Percentiles rank a stretch among this genome's conserved stretches.
Evolutionary conservation across 2,888 invertebrate species (phyloP).

Genomic region (Netelia fuscicornis): DNA sequence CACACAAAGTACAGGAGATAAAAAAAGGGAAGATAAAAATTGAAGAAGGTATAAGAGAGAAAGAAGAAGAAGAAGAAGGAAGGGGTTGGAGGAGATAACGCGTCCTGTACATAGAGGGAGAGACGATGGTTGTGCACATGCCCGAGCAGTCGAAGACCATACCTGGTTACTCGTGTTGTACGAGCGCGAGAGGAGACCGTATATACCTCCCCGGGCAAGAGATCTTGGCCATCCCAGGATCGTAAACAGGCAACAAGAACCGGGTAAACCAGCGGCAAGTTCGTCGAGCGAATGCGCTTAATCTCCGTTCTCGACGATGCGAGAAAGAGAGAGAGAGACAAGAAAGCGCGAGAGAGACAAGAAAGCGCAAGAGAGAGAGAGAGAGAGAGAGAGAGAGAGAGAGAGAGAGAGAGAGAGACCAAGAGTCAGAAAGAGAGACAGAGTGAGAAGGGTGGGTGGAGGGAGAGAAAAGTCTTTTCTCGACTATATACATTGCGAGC

Average conservation of each 20-base stretch:
- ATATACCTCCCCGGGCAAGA: constrained; percentile 63
- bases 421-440: not conserved
- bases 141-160: constrained; percentile 73
- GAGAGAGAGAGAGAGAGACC: too few relatives aligned
- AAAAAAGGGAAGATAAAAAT: constrained; percentile 12
- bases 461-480: constrained; percentile 39
- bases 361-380: too few relatives aligned
- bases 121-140: constrained; percentile 40
- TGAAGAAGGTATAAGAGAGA: not conserved
- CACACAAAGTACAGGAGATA: not conserved
- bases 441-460: constrained; percentile 31
- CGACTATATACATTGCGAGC: constrained; percentile 30
- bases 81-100: not conserved
- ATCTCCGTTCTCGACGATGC: not conserved
- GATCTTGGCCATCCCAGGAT: constrained; percentile 75
- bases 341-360: too few relatives aligned
- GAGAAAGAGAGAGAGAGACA: constrained; percentile 34
- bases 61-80: not conserved
- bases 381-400: too few relatives aligned
- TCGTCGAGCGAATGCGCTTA: constrained; percentile 49
- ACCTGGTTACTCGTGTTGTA: constrained; percentile 72
- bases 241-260: constrained; percentile 81
- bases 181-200: constrained; percentile 25
- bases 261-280: constrained; percentile 81
- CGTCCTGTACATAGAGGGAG: not conserved